Base-by-base conservation (phyloP, 37 sponge, comb jelly and placozoan species). In the Corticium candelabrum region DNA sequence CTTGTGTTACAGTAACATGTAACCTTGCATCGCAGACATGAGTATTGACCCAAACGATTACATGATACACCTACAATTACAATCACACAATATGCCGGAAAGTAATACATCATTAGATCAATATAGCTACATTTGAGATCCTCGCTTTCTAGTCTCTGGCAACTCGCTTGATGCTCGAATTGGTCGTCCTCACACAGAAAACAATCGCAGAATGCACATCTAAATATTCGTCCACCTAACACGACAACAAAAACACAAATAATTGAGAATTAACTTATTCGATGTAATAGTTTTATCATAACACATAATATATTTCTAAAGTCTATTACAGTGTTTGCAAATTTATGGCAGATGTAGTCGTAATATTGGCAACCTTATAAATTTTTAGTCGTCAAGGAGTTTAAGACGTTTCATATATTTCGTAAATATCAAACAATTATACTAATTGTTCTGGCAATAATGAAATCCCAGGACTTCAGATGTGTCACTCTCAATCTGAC, bases 121-220 rank as follows among this genome's bases (percentile, higher is more conserved):
- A 27, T 77, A 3, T n/a, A 38, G 5, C 1, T 79, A 94, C 99
- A 99, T 82, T 99, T 99, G 35, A 86, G 76, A 30, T 76, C 83
- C 68, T 94, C 95, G 40, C 87, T 71, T 7, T 92, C 93, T 21
- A 99, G 40, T 67, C 84, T 90, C 84, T 99, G 99, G 62, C 99
- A 99, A 81, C 90, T 92, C 68, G 99, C 95, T 70, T 99, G 99
- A 75, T 99, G 99, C 71, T 99, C 99, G 88, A 99, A 95, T 87
- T 99, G 99, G 69, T 99, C 99, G 75, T 99, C 99, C 82, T 99
- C 99, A 77, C 99, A 99, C 39, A 99, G 39, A 38, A 82, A 86
- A 35, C 39, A 81, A 39, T 84, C 84, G 80, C 99, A 99, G 72
- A 83, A 99, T 15, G 93, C 83, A 68, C 99, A 99, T 31, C 67